Evolutionary conservation across 2,888 invertebrate genomes (phyloP), one percentile per base, ranked within the genome.

Genomic region (Cantharis lateralis): DNA sequence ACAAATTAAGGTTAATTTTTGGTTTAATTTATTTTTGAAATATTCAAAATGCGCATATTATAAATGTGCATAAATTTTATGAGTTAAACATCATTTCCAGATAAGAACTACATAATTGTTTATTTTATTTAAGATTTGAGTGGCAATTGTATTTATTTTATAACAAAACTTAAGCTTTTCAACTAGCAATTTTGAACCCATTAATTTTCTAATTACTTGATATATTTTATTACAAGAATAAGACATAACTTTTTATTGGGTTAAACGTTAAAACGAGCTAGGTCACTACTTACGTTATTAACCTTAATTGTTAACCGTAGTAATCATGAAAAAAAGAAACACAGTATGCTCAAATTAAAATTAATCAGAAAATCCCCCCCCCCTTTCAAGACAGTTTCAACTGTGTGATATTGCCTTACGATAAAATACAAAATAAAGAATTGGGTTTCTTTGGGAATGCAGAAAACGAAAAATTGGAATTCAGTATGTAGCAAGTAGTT

Each of bases 211-310:
- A 48, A 48, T 48, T 48, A n/a, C n/a, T n/a, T n/a, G 1, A 48
- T 9, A 48, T n/a, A 7, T 48, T 48, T n/a, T 48, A 48, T 48
- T n/a, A 48, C 9, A 7, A 32, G 48, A 48, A 48, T 48, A 48
- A 48, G 48, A 48, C 48, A 48, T 48, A 48, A n/a, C 48, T 48
- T 66, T 66, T 66, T 66, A 66, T 66, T 66, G 24, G 64, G 64
- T 66, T 66, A 66, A 66, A 66, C n/a, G 64, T 66, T 66, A 66
- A 66, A 66, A 66, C 20, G 64, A 66, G 64, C 20, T 66, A 66
- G 64, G 64, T 66, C 64, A 66, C 64, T 66, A 16, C 13, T 66
- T 66, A 66, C 11, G 16, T 66, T 66, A 24, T 66, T 66, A 66
- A 20, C 24, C 24, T 66, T 66, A 66, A 66, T 66, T 66, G 64